phyloP scores from a whole-genome alignment of 2,797 vertebrate species.

The Nannoperca australis region DNA sequence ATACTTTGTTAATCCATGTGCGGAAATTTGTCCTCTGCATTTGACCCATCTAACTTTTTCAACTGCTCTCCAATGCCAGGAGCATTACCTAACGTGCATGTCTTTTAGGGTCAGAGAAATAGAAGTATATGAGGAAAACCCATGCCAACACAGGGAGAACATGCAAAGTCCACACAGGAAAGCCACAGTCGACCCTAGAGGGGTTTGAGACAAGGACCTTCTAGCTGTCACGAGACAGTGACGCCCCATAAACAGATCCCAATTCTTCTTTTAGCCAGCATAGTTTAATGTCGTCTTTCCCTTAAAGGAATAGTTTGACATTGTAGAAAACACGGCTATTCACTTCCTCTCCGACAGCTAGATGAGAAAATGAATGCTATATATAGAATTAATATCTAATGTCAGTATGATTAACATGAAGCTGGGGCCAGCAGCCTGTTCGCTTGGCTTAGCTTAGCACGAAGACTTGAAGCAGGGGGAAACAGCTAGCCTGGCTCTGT shows the following conservation, averaged over 20 bases:
- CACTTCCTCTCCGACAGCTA: not conserved
- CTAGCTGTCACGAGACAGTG: not conserved
- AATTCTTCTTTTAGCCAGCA: not conserved
- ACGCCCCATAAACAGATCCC: not conserved
- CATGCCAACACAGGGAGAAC: constrained; percentile 24
- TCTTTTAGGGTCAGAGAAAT: constrained; percentile 3
- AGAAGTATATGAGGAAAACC: not conserved
- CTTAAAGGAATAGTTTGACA: not conserved
- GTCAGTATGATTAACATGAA: not conserved
- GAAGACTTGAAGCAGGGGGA: not conserved
- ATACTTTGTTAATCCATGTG: constrained; percentile 17
- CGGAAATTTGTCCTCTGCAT: constrained; percentile 7
- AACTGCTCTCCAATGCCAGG: constrained; percentile 8
- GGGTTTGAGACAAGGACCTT: not conserved
- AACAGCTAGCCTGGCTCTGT: not conserved
- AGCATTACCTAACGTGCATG: constrained; percentile 41
- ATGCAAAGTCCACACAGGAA: constrained; percentile 31
- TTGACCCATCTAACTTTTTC: constrained; percentile 10
- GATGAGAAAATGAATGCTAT: not conserved
- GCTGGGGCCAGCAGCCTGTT: not conserved
- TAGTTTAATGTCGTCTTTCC: not conserved
- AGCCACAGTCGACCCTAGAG: not conserved
- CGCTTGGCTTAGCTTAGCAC: constrained; percentile 3
- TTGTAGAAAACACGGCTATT: not conserved
- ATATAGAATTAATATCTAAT: not conserved